Percentiles rank a stretch among this genome's conserved stretches.
Conservation (phyloP, 2,797 vertebrate genomes). For the Scomberomorus guttatus region DNA sequence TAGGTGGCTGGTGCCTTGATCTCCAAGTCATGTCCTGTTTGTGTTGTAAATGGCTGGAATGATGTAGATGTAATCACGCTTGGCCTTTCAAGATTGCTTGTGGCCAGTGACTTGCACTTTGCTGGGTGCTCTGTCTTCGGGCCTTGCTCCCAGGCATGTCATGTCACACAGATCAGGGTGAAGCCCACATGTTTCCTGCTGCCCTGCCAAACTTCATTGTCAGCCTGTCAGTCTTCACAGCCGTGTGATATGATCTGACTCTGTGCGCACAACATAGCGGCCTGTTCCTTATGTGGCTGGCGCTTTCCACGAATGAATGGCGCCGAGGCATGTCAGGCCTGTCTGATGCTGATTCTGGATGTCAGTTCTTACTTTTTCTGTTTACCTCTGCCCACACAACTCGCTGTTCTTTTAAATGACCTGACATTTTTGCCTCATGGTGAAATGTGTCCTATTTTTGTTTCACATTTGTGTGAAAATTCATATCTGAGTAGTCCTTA, state of each 20-base stretch:
- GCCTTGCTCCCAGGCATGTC: slow-evolving; percentile 61
- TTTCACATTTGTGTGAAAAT: slow-evolving; percentile 27
- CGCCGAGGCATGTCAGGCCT: slow-evolving; percentile 40
- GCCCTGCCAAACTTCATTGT: slow-evolving; percentile 72
- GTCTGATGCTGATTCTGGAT: slow-evolving; percentile 68
- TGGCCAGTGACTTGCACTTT: slow-evolving; percentile 55
- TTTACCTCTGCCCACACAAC: slow-evolving; percentile 40
- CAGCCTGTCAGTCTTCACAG: slow-evolving; percentile 61
- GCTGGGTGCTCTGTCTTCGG: slow-evolving; percentile 41
- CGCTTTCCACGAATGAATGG: slow-evolving; percentile 37
- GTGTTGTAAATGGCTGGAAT: slow-evolving; percentile 47
- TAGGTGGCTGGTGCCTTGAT: slow-evolving; percentile 51
- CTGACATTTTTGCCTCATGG: slow-evolving; percentile 61
- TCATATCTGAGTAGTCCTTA: slow-evolving; percentile 8
- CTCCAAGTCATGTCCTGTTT: slow-evolving; percentile 48
- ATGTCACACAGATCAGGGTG: slow-evolving; percentile 75
- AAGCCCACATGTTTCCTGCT: slow-evolving; percentile 72
- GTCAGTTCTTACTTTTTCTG: slow-evolving; percentile 64
- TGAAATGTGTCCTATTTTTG: slow-evolving; percentile 51
- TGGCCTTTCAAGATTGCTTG: slow-evolving; percentile 72
- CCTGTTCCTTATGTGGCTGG: background rate
- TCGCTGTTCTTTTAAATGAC: slow-evolving; percentile 45
- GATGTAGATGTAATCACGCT: slow-evolving; percentile 56
- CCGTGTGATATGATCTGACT: slow-evolving; percentile 76
- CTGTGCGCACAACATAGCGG: slow-evolving; percentile 33